phyloP scores from a whole-genome alignment of 2,113 vertebrate species.

The Stercorarius parasiticus region DNA sequence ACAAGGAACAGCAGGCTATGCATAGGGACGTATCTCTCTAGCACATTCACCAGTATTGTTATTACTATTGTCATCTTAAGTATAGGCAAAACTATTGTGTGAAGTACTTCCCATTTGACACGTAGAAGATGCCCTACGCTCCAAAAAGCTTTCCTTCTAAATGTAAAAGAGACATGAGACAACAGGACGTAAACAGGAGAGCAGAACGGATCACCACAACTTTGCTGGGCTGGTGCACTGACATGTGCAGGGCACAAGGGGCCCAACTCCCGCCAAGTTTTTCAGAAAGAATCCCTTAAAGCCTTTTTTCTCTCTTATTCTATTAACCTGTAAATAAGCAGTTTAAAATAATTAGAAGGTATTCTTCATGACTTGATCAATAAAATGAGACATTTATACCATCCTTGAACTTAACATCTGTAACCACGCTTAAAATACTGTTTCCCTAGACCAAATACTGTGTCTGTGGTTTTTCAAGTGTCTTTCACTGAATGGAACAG shows the following conservation, averaged over 20 bases:
- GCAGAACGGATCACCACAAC: neutral
- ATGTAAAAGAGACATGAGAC: neutral
- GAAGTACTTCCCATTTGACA: neutral
- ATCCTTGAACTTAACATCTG: neutral
- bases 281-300: neutral
- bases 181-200: neutral
- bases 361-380: neutral
- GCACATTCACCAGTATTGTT: neutral
- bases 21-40: neutral
- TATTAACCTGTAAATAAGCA: neutral
- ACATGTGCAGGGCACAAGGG: accelerated
- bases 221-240: neutral
- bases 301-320: neutral
- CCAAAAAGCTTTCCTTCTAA: neutral
- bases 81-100: neutral
- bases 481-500: neutral
- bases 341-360: neutral
- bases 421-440: neutral
- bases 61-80: neutral
- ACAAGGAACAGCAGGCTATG: neutral
- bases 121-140: neutral
- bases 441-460: neutral
- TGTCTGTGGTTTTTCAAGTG: neutral
- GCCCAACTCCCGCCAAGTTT: neutral
- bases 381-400: neutral